Evolutionary conservation across 1,140 invertebrate genomes (phyloP).

Genomic region (Zaprionus lachaisei): DNA sequence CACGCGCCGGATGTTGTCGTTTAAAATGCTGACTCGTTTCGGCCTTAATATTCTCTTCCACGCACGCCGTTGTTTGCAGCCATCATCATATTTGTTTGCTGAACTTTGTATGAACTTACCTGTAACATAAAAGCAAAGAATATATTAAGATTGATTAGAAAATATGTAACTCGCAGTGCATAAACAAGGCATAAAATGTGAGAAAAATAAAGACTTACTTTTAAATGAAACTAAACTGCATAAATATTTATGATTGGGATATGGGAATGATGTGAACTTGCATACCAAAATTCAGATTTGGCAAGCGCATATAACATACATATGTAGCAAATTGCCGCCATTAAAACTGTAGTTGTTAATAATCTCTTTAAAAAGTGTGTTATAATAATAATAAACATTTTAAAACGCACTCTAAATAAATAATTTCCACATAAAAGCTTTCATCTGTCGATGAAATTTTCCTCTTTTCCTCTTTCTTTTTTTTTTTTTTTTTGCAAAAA

Average conservation of each 20-base stretch:
- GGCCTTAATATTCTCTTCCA: slow-evolving; percentile 34
- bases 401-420: not conserved
- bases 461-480: not conserved
- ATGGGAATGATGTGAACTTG: too few species aligned
- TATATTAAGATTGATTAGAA: slow-evolving; percentile 64
- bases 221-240: too few species aligned
- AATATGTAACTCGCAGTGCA: not conserved
- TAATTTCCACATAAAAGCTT: not conserved
- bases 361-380: not conserved
- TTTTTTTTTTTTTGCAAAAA: not conserved
- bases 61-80: slow-evolving; percentile 19
- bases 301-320: too few species aligned
- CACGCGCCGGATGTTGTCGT: slow-evolving; percentile 63
- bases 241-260: too few species aligned
- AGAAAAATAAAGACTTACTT: too few species aligned
- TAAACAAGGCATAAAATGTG: slow-evolving; percentile 14
- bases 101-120: slow-evolving; percentile 70
- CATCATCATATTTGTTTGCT: slow-evolving; percentile 30
- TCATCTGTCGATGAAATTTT: not conserved
- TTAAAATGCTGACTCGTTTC: slow-evolving; percentile 60
- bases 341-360: too few species aligned
- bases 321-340: too few species aligned
- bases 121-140: slow-evolving; percentile 59
- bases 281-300: too few species aligned
- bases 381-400: not conserved